Percentiles rank a stretch among this genome's conserved stretches.
phyloP scores from a whole-genome alignment of 2,113 vertebrate species.

The Hiodon alosoides region DNA sequence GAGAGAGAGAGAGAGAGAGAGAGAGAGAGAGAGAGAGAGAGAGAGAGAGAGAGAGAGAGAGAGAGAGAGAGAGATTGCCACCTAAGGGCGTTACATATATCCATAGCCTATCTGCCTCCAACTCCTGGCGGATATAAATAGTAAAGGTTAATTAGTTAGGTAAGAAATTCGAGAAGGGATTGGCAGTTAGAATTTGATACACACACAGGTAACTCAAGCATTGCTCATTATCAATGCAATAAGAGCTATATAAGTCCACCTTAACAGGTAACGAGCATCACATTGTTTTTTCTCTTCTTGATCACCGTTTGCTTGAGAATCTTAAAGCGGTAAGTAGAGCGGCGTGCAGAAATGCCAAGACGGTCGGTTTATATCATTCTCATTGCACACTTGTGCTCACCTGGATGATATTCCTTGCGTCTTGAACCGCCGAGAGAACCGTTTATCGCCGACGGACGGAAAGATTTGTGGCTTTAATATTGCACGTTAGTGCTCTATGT shows the following conservation, averaged over 20 bases:
- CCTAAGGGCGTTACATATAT: constrained; percentile 47
- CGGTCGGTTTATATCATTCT: too few relatives aligned
- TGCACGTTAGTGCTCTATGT: too few relatives aligned
- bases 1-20: too few relatives aligned
- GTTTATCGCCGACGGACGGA: background rate
- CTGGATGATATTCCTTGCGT: background rate
- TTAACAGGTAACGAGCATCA: constrained; percentile 55
- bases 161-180: constrained; percentile 79
- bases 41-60: too few relatives aligned
- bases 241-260: constrained; percentile 85
- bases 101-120: constrained; percentile 33
- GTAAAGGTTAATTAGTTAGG: constrained; percentile 88
- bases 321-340: constrained; percentile 47
- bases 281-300: constrained; percentile 56
- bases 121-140: constrained; percentile 74
- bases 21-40: too few relatives aligned
- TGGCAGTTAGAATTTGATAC: constrained; percentile 84
- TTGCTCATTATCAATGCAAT: constrained; percentile 74
- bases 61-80: constrained; percentile 39
- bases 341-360: too few relatives aligned
- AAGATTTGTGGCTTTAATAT: background rate
- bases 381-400: background rate
- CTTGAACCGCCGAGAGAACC: background rate
- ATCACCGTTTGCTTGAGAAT: constrained; percentile 53
- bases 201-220: constrained; percentile 83